Percentiles rank a stretch among this genome's conserved stretches.
Evolutionary conservation across 2,888 invertebrate species (phyloP).

Genomic region (Scaptodrosophila latifasciaeformis): DNA sequence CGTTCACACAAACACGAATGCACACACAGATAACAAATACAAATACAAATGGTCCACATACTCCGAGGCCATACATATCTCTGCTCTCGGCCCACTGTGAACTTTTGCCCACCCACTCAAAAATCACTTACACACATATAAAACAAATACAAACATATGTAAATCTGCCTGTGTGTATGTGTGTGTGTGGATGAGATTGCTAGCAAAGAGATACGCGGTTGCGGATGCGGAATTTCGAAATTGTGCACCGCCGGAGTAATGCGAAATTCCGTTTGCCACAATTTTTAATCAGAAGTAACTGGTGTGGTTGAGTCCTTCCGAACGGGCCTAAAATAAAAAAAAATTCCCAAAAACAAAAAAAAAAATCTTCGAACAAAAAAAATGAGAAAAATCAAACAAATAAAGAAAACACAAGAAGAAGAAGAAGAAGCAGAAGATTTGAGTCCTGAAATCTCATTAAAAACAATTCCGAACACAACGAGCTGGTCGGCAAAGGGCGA

Average conservation of each 20-base stretch:
- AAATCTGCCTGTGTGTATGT: not conserved
- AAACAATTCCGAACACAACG: conserved; percentile 55
- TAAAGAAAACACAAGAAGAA: no score
- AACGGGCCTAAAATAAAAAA: conserved; percentile 25
- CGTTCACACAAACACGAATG: not conserved
- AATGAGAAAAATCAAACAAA: not conserved
- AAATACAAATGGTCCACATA: not conserved
- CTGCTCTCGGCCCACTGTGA: not conserved
- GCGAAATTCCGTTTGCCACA: conserved; percentile 49
- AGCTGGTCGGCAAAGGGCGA: conserved; percentile 24
- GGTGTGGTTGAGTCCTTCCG: conserved; percentile 58
- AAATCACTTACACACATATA: no score
- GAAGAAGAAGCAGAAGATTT: no score
- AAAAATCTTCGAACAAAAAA: conserved; percentile 16
- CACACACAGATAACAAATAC: not conserved
- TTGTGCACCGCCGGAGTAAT: conserved; percentile 50
- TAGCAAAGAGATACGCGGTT: conserved; percentile 18
- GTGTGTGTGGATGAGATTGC: not conserved
- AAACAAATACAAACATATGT: not conserved
- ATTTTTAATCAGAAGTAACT: conserved; percentile 60
- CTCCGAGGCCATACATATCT: not conserved
- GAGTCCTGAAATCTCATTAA: conserved; percentile 56
- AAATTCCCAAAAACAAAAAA: not conserved
- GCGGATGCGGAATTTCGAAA: conserved; percentile 52
- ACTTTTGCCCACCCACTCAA: not conserved